These are phyloP conservation scores for Amphipyra tragopoginis DNA, from an alignment of 2,888 invertebrate species.

Conservation along the genomic window DNA sequence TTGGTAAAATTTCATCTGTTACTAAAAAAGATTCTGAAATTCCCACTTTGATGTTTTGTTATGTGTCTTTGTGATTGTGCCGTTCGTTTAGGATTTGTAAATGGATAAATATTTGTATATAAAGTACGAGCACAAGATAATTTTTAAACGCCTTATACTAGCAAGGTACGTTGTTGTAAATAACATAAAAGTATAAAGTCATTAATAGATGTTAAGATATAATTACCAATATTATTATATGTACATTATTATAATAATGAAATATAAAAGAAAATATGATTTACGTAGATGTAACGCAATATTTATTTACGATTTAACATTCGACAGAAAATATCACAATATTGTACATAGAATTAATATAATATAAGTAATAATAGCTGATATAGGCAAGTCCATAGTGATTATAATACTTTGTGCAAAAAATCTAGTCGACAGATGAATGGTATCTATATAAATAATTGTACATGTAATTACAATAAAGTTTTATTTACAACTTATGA, in stretches of 20 bases:
- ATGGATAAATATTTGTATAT: slow-evolving; percentile 48
- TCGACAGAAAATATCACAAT: slow-evolving; percentile 74
- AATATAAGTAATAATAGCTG: slow-evolving; percentile 67
- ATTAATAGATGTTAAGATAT: slow-evolving; percentile 49
- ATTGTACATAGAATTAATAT: slow-evolving; percentile 71
- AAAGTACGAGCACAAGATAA: slow-evolving; percentile 61
- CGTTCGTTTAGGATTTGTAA: slow-evolving; percentile 44
- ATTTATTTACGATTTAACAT: slow-evolving; percentile 68
- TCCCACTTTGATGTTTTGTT: slow-evolving; percentile 38
- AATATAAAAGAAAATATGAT: slow-evolving; percentile 53
- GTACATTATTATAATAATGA: slow-evolving; percentile 56
- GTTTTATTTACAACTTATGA: slow-evolving; percentile 83
- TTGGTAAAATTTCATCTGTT: slow-evolving; percentile 10
- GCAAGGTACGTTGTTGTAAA: slow-evolving; percentile 67
- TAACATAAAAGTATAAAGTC: slow-evolving; percentile 59
- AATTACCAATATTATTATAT: slow-evolving; percentile 57
- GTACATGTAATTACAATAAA: slow-evolving; percentile 75
- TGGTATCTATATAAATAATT: slow-evolving; percentile 84
- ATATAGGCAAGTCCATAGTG: slow-evolving; percentile 83
- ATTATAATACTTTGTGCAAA: slow-evolving; percentile 87
- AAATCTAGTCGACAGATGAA: slow-evolving; percentile 88
- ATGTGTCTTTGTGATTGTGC: slow-evolving; percentile 36
- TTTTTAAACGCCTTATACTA: slow-evolving; percentile 66
- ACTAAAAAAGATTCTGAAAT: slow-evolving; percentile 15
- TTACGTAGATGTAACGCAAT: slow-evolving; percentile 62